phyloP scores from a whole-genome alignment of 35 echinoderm and acorn worm genomes.

The Acanthaster planci region DNA sequence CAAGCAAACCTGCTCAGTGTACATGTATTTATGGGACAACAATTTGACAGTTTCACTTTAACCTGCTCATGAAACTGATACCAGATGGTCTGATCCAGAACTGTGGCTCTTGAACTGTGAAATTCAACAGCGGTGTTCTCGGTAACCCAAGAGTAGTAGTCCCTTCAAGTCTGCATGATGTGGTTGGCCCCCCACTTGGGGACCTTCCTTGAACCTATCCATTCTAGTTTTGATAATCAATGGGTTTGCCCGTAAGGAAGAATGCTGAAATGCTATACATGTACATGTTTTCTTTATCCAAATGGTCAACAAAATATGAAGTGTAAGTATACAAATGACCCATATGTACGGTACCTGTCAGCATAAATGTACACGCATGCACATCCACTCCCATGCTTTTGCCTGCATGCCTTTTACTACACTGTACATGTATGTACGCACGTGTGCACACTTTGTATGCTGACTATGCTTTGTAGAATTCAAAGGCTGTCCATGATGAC shows the following conservation, averaged over 20 bases:
- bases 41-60: not conserved
- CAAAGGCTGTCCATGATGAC: too few species aligned
- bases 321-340: not conserved
- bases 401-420: too few species aligned
- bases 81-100: conserved; percentile 20
- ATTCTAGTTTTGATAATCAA: not conserved
- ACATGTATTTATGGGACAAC: not conserved
- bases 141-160: conserved; percentile 6
- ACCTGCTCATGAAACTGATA: not conserved
- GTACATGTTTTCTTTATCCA: not conserved
- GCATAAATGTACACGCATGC: not conserved
- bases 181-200: not conserved
- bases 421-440: too few species aligned
- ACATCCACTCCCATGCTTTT: too few species aligned
- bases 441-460: too few species aligned
- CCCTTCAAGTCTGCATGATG: not conserved
- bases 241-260: not conserved
- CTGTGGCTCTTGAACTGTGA: not conserved
- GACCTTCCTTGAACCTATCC: conserved; percentile 18
- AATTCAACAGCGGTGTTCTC: not conserved
- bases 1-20: not conserved
- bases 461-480: too few species aligned
- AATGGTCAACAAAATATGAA: not conserved
- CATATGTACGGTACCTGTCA: not conserved
- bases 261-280: too few species aligned